Evolutionary conservation across 2,113 vertebrate genomes (phyloP), one percentile per base, ranked within the genome.

Genomic region (Tychaedon coryphoeus): DNA sequence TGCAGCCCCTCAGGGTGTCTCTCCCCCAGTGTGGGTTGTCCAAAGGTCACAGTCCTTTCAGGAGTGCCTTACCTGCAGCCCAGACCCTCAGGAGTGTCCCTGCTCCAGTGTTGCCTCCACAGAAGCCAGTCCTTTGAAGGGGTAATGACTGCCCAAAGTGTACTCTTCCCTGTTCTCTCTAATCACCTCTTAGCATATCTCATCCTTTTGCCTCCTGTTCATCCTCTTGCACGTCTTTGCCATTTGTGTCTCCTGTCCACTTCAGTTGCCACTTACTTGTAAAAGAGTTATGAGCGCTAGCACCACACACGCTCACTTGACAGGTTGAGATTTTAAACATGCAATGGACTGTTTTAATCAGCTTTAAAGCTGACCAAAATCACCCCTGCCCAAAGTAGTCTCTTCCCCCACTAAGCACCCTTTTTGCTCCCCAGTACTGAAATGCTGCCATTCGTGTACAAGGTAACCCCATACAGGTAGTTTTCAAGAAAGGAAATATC

Each of bases 81-180:
- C 29, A 51, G 3, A 70, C n/a, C 40, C 5, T 47, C 24, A 56
- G 20, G 4, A 61, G 18, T 2, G 4, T 7, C 17, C 31, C 38
- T 50, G 25, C 28, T 70, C 26, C 54, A 47, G 4, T 5, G 19
- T 0, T 31, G 23, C 8, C 62, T 40, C 36, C 38, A 31, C 8
- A 48, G 23, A 4, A 53, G 31, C 10, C 24, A 79, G 9, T 15
- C 34, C 33, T 64, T 61, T 47, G 19, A 45, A 5, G 6, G 9
- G 19, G 0, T 12, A 71, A 38, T 0, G 0, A 15, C 38, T 31
- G 12, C 23, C 16, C 4, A 9, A 14, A 45, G 16, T 0, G 1
- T 12, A 18, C 12, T 29, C 10, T 33, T 53, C 9, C 29, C 34
- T 67, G 3, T 17, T 74, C 38, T 69, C 17, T 40, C 18, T 53